Percentiles rank a stretch among this genome's conserved stretches.
Conservation (phyloP, 2,113 vertebrate species). For the Ardeotis arabs region DNA sequence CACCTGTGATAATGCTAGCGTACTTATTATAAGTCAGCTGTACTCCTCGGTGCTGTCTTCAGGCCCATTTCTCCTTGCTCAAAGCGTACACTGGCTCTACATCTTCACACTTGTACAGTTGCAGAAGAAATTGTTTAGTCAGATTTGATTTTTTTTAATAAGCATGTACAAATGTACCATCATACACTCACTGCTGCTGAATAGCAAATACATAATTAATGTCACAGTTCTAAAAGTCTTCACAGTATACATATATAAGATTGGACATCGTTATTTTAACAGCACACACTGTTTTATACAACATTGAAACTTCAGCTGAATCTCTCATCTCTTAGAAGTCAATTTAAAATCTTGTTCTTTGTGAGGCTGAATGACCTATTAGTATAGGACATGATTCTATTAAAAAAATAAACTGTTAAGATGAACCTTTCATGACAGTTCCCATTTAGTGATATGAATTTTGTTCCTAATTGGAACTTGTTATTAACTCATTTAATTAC, state of each 20-base stretch:
- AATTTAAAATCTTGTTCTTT: not conserved
- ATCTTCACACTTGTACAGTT: not conserved
- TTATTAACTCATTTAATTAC: not conserved
- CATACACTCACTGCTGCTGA: too few relatives aligned
- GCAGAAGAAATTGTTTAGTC: not conserved
- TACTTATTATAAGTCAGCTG: not conserved
- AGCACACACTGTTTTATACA: not conserved
- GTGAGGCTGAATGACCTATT: not conserved
- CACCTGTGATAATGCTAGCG: not conserved
- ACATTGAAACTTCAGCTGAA: not conserved
- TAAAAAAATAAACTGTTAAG: not conserved
- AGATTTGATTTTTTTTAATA: too few relatives aligned
- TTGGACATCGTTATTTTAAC: not conserved
- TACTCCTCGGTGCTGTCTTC: not conserved
- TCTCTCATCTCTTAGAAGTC: not conserved
- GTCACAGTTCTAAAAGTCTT: not conserved
- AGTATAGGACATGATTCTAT: not conserved
- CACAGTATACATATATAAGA: rapidly evolving
- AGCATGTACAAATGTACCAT: too few relatives aligned
- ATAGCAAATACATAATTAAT: not conserved
- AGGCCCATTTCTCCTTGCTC: not conserved
- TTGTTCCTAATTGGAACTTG: not conserved
- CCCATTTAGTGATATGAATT: not conserved
- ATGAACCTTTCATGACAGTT: not conserved
- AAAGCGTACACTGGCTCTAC: not conserved